Base-by-base conservation (phyloP, 2,888 invertebrate species). In the Acleris literana region DNA sequence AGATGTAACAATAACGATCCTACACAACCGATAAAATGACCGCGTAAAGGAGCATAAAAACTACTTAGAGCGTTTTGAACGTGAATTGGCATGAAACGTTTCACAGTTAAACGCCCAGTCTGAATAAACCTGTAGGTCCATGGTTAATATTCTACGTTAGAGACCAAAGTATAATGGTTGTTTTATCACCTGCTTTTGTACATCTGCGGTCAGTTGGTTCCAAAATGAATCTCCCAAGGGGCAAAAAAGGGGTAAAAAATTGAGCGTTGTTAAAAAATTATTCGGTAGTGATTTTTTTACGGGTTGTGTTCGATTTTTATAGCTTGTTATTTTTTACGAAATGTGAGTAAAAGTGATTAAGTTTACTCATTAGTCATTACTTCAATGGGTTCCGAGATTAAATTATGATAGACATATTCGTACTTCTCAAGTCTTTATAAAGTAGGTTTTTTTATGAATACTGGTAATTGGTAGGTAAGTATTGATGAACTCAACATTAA, bases 121-220 rank as follows among this genome's bases (percentile, higher is more conserved):
- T 54, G 25, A 17, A n/a, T 25, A 52, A 56, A 66, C 18, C 62
- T 46, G 11, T 48, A 16, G 20, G 39, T 52, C 6, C 56, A 13
- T 52, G 17, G 13, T 22, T 20, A 61, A 25, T 52, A 52, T 22
- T 60, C 25, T 17, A 9, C 7, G 17, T 6, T 5, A 22, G 11
- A 33, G 62, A 13, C 29, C 25, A 6, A 16, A 2, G 16, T 57
- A 25, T n/a, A 39, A 11, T 57, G 57, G 65, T 20, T 16, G 22
- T 16, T 49, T 25, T 57, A 56, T 68, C 90, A 90, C 88, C 90
- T 89, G 90, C 85, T 73, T 48, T 39, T 51, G 68, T 70, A 77
- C 90, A 89, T 88, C 88, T 89, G 90, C 88, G 85, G 86, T 84
- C 86, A 84, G 72, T 83, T 86, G 18, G 82, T 83, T 82, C 81